Evolutionary conservation across 1,140 invertebrate species (phyloP).

Genomic region (Stratiolaelaps scimitus): DNA sequence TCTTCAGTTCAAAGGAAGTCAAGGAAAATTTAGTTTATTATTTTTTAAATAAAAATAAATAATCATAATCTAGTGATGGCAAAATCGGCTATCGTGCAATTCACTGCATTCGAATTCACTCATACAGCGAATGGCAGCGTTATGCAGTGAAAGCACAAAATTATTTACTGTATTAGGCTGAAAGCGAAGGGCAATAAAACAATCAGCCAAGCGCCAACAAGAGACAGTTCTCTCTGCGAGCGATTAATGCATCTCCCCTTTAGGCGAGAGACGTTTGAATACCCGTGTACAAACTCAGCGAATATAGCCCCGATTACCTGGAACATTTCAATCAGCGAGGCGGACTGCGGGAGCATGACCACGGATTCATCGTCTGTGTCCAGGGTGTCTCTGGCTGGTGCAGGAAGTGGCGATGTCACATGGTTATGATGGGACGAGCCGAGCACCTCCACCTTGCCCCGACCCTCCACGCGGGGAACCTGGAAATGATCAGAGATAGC

Average conservation of each 20-base stretch:
- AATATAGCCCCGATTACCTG: too few species aligned
- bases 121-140: too few species aligned
- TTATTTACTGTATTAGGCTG: too few species aligned
- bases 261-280: background rate
- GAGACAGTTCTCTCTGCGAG: background rate
- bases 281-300: constrained; percentile 1
- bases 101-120: too few species aligned
- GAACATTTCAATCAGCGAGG: constrained; percentile 18
- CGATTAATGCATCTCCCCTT: background rate
- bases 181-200: background rate
- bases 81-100: too few species aligned
- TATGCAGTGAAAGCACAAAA: too few species aligned
- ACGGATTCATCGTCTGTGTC: background rate
- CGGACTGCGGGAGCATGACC: constrained; percentile 16
- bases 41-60: too few species aligned
- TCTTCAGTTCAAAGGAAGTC: background rate
- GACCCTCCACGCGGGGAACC: constrained; percentile 13
- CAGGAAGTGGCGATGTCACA: background rate
- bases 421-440: constrained; percentile 20
- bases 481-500: too few species aligned
- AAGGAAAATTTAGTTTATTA: background rate
- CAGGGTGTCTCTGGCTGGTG: background rate
- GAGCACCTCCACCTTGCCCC: constrained; percentile 11
- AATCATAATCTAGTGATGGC: too few species aligned
- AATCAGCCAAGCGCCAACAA: background rate